Evolutionary conservation across 2,797 vertebrate genomes (phyloP).

Genomic region (Rachycentron canadum): DNA sequence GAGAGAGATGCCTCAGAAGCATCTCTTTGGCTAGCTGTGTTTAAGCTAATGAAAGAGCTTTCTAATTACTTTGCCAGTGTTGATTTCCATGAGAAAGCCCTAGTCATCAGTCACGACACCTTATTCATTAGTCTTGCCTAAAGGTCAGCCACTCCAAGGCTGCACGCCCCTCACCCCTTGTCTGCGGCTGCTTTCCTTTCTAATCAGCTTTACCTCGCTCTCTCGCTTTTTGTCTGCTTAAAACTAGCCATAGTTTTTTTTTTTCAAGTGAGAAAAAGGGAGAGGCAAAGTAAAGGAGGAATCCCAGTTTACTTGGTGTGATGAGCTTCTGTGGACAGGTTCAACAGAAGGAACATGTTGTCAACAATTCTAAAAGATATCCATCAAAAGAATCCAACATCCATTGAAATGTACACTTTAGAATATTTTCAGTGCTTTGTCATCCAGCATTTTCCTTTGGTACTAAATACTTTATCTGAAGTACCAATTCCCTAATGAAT

Average conservation of each 20-base stretch:
- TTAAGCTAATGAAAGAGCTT: conserved; percentile 76
- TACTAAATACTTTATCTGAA: too few species aligned
- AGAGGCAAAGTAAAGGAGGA: conserved; percentile 34
- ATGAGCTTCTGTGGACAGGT: too few species aligned
- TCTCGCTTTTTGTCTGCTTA: conserved; percentile 30
- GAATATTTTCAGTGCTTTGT: too few species aligned
- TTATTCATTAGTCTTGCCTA: conserved; percentile 79
- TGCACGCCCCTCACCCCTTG: background rate
- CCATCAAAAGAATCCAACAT: too few species aligned
- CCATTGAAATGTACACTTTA: too few species aligned
- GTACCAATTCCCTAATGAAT: too few species aligned
- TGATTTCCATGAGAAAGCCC: conserved; percentile 78
- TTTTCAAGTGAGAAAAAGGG: conserved; percentile 26
- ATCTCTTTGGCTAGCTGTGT: conserved; percentile 69
- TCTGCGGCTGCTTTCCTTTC: conserved; percentile 50
- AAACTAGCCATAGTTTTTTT: conserved; percentile 29
- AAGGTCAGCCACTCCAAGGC: conserved; percentile 41
- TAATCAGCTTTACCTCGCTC: conserved; percentile 43
- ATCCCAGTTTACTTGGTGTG: too few species aligned
- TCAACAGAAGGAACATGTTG: too few species aligned
- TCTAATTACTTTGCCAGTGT: conserved; percentile 76
- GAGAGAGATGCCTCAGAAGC: conserved; percentile 48
- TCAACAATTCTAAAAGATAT: too few species aligned
- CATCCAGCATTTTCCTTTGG: too few species aligned
- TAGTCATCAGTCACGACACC: conserved; percentile 78